Percentiles rank a stretch among this genome's conserved stretches.
These are phyloP conservation scores for Ceratoteleas bidentatus DNA, from an alignment of 1,140 invertebrate genomes.

Conservation along the genomic window DNA sequence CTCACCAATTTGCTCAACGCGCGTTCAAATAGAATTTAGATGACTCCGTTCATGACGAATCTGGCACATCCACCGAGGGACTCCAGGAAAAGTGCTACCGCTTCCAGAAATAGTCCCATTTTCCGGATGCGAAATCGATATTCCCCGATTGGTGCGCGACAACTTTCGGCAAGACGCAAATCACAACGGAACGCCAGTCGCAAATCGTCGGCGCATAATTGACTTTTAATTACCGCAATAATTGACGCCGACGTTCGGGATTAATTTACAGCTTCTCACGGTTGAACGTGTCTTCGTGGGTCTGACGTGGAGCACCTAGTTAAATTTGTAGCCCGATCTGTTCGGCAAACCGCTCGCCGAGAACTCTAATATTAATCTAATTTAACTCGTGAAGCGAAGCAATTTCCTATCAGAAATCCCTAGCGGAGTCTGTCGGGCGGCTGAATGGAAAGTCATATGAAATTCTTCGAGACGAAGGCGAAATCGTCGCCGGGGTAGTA, in stretches of 20 bases:
- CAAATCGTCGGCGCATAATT: not conserved
- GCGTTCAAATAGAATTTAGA: no score
- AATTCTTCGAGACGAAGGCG: constrained; percentile 70
- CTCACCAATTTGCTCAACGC: no score
- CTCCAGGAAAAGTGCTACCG: no score
- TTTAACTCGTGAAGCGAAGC: constrained; percentile 55
- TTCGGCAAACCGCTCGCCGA: not conserved
- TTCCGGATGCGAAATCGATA: no score
- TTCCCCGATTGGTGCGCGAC: no score
- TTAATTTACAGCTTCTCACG: constrained; percentile 7
- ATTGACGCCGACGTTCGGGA: constrained; percentile 49
- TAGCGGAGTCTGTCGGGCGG: constrained; percentile 70
- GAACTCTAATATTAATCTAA: constrained; percentile 53
- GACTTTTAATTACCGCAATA: not conserved
- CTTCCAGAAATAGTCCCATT: no score
- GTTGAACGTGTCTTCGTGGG: constrained; percentile 25
- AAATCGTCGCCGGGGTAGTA: constrained; percentile 61
- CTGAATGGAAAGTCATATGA: constrained; percentile 75
- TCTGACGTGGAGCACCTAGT: constrained; percentile 19
- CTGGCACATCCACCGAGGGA: no score
- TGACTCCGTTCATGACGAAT: no score
- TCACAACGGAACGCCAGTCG: not conserved
- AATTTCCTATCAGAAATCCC: constrained; percentile 63
- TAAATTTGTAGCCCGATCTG: constrained; percentile 14
- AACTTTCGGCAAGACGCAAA: no score